phyloP scores from a whole-genome alignment of 2,888 invertebrate species.

The Nephrocerus scutellatus region DNA sequence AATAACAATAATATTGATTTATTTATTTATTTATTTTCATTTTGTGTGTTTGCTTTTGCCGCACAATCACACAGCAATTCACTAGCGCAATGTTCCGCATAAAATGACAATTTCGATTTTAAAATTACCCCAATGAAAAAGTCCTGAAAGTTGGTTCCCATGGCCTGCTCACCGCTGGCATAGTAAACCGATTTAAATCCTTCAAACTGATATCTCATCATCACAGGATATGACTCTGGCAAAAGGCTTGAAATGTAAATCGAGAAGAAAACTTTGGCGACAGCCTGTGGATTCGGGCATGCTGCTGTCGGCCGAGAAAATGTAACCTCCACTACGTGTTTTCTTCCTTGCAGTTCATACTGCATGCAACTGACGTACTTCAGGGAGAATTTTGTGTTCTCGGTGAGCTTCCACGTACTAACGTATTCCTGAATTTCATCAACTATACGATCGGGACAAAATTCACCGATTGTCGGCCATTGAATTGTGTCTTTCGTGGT shows the following conservation, averaged over 20 bases:
- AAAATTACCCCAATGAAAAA: conserved; percentile 35
- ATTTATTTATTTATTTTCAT: too few relatives aligned
- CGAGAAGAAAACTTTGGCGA: conserved; percentile 39
- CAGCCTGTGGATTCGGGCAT: conserved; percentile 40
- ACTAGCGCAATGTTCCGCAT: conserved; percentile 29
- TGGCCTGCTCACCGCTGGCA: conserved; percentile 27
- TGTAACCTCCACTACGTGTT: conserved; percentile 34
- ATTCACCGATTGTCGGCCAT: conserved; percentile 27
- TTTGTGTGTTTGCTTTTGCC: too few relatives aligned
- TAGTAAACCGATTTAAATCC: conserved; percentile 33
- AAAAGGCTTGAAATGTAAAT: conserved; percentile 30
- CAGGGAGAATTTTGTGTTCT: conserved; percentile 35
- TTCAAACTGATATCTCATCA: conserved; percentile 40
- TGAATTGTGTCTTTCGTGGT: conserved; percentile 5
- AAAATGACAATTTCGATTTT: conserved; percentile 34
- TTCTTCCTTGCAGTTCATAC: conserved; percentile 20
- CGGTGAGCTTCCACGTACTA: conserved; percentile 33
- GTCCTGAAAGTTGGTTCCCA: conserved; percentile 30
- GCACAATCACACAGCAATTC: too few relatives aligned
- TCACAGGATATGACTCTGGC: conserved; percentile 32
- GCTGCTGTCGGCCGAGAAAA: conserved; percentile 38
- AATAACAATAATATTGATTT: too few relatives aligned
- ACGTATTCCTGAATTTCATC: conserved; percentile 32
- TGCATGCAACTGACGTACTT: conserved; percentile 24
- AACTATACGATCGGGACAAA: conserved; percentile 25